Base-by-base conservation (phyloP, 2,888 invertebrate species). In the Acheta domesticus region DNA sequence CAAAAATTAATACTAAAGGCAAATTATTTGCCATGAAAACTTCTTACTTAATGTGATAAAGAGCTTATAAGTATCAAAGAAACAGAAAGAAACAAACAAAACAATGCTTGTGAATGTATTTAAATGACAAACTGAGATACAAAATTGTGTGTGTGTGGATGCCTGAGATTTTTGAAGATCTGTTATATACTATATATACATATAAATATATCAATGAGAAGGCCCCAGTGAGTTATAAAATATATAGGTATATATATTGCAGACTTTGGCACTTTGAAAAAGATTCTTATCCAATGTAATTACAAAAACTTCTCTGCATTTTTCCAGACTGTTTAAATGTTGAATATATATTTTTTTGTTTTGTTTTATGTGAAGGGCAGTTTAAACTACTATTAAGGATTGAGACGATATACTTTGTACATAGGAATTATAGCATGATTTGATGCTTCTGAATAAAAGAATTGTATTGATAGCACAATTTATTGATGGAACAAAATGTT, bases 31-130 rank as follows among this genome's bases (percentile, higher is more conserved):
- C 81, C 80, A 81, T 79, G 80, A 78, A 80, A 82, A 82, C 80
- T 80, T 81, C 62, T 62, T 62, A 62, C 62, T 82, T 79, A 79
- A 79, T 82, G 81, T 82, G 82, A 82, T 82, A 82, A 80, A 79
- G 81, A 82, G 82, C 82, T 82, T 82, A 80, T 49, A 79, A 79
- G 78, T 79, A 80, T 81, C 77, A 78, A 79, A 62, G 62, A 48
- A 74, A 79, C 79, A 74, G 49, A 76, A 79, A 77, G 75, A 77
- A 79, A 77, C 77, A 77, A 73, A 78, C 14, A n/a, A n/a, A 62
- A 62, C 62, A 62, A 62, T 62, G 62, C 62, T 62, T 62, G 62
- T 62, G 62, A 62, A 62, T n/a, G 14, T 62, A 62, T 62, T 62
- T 62, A 62, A 62, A 62, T 62, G 62, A 62, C 62, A 62, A 62